Base-by-base conservation (phyloP, 2,888 invertebrate species). In the Stramonita haemastoma region DNA sequence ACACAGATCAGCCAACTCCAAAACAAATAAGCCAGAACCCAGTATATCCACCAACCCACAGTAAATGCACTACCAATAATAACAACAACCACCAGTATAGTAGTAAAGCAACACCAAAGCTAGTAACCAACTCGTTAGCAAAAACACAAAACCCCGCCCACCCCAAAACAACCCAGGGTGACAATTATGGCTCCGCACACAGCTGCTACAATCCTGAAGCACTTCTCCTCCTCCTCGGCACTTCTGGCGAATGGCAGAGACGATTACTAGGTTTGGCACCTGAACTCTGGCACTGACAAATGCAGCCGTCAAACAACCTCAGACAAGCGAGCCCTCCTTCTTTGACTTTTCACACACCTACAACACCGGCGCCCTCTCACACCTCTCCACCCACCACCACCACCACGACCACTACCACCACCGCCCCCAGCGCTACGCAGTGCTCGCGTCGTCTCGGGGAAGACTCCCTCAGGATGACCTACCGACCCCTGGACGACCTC, bases 401-500 rank as follows among this genome's bases (percentile, higher is more conserved):
- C 46, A 46, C 46, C 46, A 46, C 46, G 46, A 8, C 46, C 46
- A 8, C 46, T 46, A 8, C 4, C 46, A 46, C 8, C 46, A 5
- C 46, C 46, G n/a, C 46, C 2, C 8, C 46, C 46, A 6, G 34
- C 34, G 13, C 60, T 60, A 19, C 15, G 11, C 77, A 11, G 11
- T 11, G 36, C 81, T 22, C 66, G 26, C 70, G 29, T 6, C 57
- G 6, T 34, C 19, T 19, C 56, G 13, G 15, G 46, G 19, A 2
- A 26, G 15, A 22, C 73, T 17, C 19, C 34, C 29, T 57, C 57
- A 57, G 26, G 32, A 87, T 73, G 79, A 77, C 79, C 79, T 73
- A 83, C 88, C 34, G 29, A 57, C 29, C 66, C 57, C 22, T 83
- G 46, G 81, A 83, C 36, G 83, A 83, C 81, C 81, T 83, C 19